Evolutionary conservation across 2,888 invertebrate genomes (phyloP).

Genomic region (Erpobdella octoculata): DNA sequence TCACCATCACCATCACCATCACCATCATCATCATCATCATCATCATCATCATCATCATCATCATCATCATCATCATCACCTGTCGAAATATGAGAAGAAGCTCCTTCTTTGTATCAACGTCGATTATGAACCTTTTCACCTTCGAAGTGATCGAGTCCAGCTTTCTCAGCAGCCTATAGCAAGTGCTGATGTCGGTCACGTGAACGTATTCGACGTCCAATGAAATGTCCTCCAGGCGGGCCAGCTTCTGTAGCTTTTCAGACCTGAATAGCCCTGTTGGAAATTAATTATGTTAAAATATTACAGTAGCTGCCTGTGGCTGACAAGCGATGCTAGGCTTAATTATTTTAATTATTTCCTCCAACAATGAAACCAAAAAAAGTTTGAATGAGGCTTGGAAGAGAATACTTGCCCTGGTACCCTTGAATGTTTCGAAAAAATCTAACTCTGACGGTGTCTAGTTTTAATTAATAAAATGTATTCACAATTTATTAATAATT

Average conservation of each 20-base stretch:
- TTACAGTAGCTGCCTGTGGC: no score
- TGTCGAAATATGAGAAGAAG: slow-evolving; percentile 4
- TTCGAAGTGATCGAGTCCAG: slow-evolving; percentile 10
- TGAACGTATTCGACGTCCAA: slow-evolving; percentile 18
- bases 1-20: not conserved
- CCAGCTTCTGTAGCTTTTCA: slow-evolving; percentile 9
- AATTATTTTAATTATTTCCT: no score
- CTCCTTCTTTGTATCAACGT: slow-evolving; percentile 4
- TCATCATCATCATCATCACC: slow-evolving; percentile 5
- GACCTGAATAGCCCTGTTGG: not conserved
- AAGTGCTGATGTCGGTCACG: slow-evolving; percentile 15
- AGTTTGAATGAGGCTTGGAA: no score
- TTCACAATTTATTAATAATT: no score
- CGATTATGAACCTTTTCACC: slow-evolving; percentile 14
- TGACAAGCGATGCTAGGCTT: no score
- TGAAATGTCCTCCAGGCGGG: slow-evolving; percentile 7
- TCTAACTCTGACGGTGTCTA: no score
- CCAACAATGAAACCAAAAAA: no score
- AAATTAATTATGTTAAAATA: no score
- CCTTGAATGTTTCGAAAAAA: no score
- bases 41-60: not conserved
- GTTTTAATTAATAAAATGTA: no score
- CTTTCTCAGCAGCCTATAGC: slow-evolving; percentile 17
- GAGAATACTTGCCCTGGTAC: no score
- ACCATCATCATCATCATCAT: slow-evolving; percentile 6